A percentile compares a stretch with the other conserved stretches of the same genome.
Conservation (phyloP, 2,113 vertebrate species). For the Zapus hudsonius region DNA sequence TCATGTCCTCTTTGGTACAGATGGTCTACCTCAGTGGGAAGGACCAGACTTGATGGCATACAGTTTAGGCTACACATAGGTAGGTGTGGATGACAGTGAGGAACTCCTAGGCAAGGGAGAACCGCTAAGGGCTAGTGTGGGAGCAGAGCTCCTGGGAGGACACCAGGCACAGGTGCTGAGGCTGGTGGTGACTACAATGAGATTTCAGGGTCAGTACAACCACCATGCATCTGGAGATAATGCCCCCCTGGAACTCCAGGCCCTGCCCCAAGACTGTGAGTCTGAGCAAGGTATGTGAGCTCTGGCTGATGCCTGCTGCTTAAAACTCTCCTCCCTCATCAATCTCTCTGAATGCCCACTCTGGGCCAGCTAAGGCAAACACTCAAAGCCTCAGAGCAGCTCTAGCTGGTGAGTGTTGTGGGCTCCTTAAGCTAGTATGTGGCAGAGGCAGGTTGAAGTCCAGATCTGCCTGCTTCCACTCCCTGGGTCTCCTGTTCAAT, state of each 20-base stretch:
- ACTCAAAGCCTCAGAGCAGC: accelerated
- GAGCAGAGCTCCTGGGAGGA: accelerated
- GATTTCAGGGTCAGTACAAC: accelerated
- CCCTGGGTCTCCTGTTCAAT: not conserved
- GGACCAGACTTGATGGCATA: not conserved
- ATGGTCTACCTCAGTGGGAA: not conserved
- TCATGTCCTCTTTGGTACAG: not conserved
- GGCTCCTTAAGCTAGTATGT: no score
- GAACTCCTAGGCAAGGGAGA: not conserved
- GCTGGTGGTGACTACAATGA: accelerated
- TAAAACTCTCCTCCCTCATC: not conserved
- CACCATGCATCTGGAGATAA: not conserved
- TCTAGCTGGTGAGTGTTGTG: no score
- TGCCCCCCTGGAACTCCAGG: not conserved
- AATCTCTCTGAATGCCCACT: not conserved
- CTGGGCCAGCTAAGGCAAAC: accelerated
- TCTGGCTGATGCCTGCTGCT: not conserved
- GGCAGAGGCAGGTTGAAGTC: not conserved
- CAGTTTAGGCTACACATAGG: not conserved
- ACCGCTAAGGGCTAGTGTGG: not conserved
- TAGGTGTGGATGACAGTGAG: not conserved
- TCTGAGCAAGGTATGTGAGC: accelerated
- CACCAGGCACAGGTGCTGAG: not conserved
- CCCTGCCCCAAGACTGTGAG: not conserved
- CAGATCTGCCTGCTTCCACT: not conserved